Evolutionary conservation across 1,140 invertebrate species (phyloP).

Genomic region (Sipha flava): DNA sequence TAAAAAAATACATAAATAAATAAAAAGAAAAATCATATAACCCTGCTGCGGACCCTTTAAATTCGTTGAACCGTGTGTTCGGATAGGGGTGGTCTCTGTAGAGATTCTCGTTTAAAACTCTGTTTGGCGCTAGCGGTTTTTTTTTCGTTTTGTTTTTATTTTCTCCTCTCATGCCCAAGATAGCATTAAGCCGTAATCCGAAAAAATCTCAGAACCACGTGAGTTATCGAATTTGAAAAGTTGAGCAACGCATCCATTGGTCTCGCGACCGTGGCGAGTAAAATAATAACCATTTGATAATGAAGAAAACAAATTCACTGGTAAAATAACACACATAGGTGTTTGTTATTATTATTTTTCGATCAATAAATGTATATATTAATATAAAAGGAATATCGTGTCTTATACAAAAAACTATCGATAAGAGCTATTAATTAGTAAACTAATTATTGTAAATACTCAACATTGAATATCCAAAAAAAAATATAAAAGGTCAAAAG

Average conservation of each 20-base stretch:
- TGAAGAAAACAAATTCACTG: too few species aligned
- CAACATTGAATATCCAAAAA: too few species aligned
- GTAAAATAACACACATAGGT: too few species aligned
- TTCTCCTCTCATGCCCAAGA: not conserved
- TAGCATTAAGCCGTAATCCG: not conserved
- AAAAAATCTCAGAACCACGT: not conserved
- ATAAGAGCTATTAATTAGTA: too few species aligned
- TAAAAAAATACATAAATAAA: not conserved
- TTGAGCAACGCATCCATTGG: not conserved
- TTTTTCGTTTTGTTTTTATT: not conserved
- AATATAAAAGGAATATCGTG: too few species aligned
- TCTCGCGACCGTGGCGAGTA: too few species aligned
- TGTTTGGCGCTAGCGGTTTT: not conserved
- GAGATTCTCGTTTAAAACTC: not conserved
- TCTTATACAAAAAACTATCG: too few species aligned
- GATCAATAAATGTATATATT: too few species aligned
- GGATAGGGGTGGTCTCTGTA: not conserved
- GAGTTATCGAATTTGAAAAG: not conserved
- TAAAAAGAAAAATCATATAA: not conserved
- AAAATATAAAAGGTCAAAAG: too few species aligned
- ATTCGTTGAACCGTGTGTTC: conserved; percentile 2
- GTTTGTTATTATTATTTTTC: too few species aligned
- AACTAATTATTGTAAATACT: too few species aligned
- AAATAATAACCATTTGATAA: too few species aligned
- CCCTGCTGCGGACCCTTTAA: not conserved